Evolutionary conservation across 2,888 invertebrate genomes (phyloP).

Genomic region (Cylloceria caligata): DNA sequence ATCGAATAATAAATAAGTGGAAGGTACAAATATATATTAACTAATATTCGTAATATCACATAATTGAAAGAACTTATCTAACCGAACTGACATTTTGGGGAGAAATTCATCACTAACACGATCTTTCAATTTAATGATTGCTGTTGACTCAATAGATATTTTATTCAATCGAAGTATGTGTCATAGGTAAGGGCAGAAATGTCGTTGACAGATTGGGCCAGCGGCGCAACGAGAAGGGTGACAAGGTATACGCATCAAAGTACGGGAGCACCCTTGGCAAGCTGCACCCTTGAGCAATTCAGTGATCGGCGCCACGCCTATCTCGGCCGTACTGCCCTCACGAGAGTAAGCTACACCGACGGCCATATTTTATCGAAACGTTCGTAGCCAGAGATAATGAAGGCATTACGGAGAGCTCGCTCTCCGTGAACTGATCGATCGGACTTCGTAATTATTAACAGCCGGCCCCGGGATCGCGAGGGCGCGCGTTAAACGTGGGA

Average conservation of each 20-base stretch:
- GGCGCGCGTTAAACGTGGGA: slow-evolving; percentile 53
- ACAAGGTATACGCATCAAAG: neutral
- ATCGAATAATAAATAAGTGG: neutral
- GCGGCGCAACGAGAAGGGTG: slow-evolving; percentile 17
- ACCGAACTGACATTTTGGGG: neutral
- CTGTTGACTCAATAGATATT: neutral
- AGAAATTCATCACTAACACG: neutral
- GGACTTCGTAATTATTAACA: slow-evolving; percentile 69
- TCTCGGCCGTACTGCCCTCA: slow-evolving; percentile 68
- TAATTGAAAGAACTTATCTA: neutral
- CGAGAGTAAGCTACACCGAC: slow-evolving; percentile 62
- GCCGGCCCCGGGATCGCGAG: slow-evolving; percentile 57
- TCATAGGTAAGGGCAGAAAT: slow-evolving; percentile 6
- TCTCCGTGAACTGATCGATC: slow-evolving; percentile 69
- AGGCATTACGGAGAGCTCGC: slow-evolving; percentile 64
- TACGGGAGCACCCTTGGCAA: slow-evolving; percentile 47
- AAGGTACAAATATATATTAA: neutral
- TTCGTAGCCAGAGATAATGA: slow-evolving; percentile 72
- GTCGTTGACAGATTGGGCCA: neutral
- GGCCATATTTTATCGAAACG: slow-evolving; percentile 74
- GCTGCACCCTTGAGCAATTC: slow-evolving; percentile 73
- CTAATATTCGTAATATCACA: neutral
- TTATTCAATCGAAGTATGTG: neutral
- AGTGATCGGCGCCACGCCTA: slow-evolving; percentile 78
- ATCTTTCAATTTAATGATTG: neutral